Base-by-base conservation (phyloP, 2,113 vertebrate species). In the Zapornia atra region DNA sequence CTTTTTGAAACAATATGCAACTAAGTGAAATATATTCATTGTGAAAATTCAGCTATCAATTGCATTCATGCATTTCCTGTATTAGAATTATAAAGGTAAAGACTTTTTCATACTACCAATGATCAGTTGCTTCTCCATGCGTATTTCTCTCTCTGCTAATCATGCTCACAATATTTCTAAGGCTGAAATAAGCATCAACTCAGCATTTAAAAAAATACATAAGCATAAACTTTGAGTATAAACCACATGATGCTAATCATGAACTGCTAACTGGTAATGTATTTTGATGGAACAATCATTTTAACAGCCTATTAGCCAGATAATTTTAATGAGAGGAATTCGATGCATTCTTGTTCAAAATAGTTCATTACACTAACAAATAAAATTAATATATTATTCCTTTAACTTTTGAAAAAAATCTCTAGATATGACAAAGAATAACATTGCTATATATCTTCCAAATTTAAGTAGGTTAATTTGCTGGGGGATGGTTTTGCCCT, bases 11-110 rank as follows among this genome's bases (percentile, higher is more conserved):
- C 28, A 82, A 68, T 46, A 91, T 77, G 60, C 66, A 92, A 36
- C 38, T 80, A 92, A 88, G 77, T 64, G 29, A 97, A 96, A 96
- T 72, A 66, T 29, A 95, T 82, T 95, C 42, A 53, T 78, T 78
- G 31, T 46, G 70, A 12, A 61, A 93, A 87, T 70, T 77, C 90
- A 81, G 50, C 54, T 92, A 88, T 88, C 63, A 91, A 86, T 86
- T 94, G 44, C 48, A 80, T n/a, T 88, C 22, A 38, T 40, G 66
- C 38, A 16, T 70, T 87, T 77, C 84, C 82, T 91, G 91, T 79
- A 88, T 83, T 92, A 90, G 65, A 88, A 95, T 94, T 94, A 93
- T 31, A 95, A 92, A 69, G 46, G 69, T 68, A 85, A 29, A 84
- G 28, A 33, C 29, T 64, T 94, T 88, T 78, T 85, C 71, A 42